Base-by-base conservation (phyloP, 2,113 vertebrate genomes). In the Albula glossodonta region DNA sequence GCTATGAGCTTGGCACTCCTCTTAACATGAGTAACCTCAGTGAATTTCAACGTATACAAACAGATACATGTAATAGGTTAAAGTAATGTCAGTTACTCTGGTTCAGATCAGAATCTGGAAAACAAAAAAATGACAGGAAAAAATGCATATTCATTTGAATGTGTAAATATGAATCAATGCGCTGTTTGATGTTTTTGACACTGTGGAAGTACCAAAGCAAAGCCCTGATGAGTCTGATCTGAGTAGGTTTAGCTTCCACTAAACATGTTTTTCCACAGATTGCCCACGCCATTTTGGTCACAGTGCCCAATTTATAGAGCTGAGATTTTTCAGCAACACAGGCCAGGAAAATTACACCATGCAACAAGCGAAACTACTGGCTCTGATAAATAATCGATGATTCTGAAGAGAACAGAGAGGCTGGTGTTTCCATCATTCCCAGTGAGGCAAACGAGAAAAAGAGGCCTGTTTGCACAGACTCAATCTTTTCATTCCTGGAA, bases 331-430 rank as follows among this genome's bases (percentile, higher is more conserved):
- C 25, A 84, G 11, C 49, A 25, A 57, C 52, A 48, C 53, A 66
- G 13, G 41, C 56, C 57, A 15, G 31, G 48, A 19, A 19, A 51
- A 80, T 51, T 80, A 80, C 79, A 60, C 53, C 50, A 19, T 15
- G 15, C 48, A 25, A n/a, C n/a, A 52, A 51, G 17, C 15, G 12
- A 49, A 80, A 22, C 19, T 52, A 51, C 51, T 81, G 22, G 0
- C 50, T n/a, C 80, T 52, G 80, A 81, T 81, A n/a, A 81, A 81
- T 81, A 81, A 81, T 53, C 50, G 53, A 81, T 53, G 19, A 52
- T 52, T 74, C 4, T 19, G 9, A n/a, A 25, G 51, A 81, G 51
- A 81, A 52, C n/a, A 81, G 50, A 51, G 80, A 10, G 51, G 13
- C 50, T 13, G 3, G 50, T 49, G 78, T 52, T 81, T 81, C 49